A percentile compares a stretch with the other conserved stretches of the same genome.
phyloP scores from a whole-genome alignment of 2,113 vertebrate species.

The Excalfactoria chinensis region DNA sequence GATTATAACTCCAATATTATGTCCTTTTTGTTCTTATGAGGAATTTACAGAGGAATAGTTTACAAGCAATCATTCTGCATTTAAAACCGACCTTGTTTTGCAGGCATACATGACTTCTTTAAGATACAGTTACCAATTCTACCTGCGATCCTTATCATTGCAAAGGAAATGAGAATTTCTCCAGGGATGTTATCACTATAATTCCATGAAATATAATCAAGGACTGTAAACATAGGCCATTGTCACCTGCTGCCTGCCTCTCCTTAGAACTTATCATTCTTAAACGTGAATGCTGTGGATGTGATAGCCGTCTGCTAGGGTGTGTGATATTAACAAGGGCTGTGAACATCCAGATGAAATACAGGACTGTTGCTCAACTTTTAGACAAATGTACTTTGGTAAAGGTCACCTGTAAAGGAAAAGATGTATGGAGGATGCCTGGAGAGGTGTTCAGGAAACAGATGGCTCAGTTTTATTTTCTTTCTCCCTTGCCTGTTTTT shows the following conservation, averaged over 20 bases:
- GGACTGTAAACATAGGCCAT: neutral
- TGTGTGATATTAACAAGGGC: neutral
- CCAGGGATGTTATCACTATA: neutral
- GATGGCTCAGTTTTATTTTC: neutral
- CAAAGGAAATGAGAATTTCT: slow-evolving; percentile 19
- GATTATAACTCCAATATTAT: neutral
- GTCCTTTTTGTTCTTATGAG: neutral
- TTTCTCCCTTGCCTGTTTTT: neutral
- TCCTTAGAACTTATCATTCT: neutral
- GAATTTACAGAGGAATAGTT: neutral
- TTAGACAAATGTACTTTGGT: neutral
- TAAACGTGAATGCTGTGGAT: neutral
- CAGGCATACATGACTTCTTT: neutral
- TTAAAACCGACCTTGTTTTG: slow-evolving; percentile 7
- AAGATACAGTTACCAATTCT: neutral
- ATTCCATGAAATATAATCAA: neutral
- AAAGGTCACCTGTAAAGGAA: neutral
- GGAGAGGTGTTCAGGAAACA: slow-evolving; percentile 1
- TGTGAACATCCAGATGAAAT: neutral
- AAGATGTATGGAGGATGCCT: neutral
- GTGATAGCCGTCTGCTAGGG: neutral
- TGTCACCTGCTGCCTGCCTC: neutral
- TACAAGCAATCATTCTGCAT: neutral
- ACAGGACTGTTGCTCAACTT: neutral
- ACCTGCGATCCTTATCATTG: neutral